Conservation (phyloP, 2,888 invertebrate species). For the Himalopsyche tibetana region DNA sequence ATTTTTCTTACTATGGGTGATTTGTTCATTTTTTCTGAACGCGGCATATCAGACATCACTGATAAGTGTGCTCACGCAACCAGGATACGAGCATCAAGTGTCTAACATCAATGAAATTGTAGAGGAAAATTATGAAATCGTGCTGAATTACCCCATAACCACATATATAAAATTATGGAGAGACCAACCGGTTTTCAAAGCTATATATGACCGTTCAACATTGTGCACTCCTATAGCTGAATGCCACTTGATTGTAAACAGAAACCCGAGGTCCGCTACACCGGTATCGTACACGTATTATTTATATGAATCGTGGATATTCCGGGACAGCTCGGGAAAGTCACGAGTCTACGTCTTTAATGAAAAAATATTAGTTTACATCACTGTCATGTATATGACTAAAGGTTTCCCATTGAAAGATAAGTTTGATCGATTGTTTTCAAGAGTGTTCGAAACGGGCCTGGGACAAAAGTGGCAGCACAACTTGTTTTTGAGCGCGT, state of each 20-base stretch:
- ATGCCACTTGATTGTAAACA: not conserved
- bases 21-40: not conserved
- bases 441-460: not conserved
- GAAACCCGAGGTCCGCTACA: not conserved
- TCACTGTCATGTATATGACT: not conserved
- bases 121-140: not conserved
- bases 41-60: constrained; percentile 19
- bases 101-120: not conserved
- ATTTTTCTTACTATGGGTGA: not conserved
- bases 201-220: not conserved
- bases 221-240: not conserved
- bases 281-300: not conserved
- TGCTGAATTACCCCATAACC: not conserved
- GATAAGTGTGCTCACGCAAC: not conserved
- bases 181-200: not conserved
- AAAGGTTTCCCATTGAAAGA: constrained; percentile 12
- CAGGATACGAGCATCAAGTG: not conserved
- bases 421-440: not conserved
- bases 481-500: not conserved
- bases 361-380: not conserved
- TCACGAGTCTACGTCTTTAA: not conserved
- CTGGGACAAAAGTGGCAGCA: not conserved
- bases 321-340: not conserved
- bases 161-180: not conserved
- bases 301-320: constrained; percentile 24